Conservation (phyloP, 2,888 invertebrate species). For the Tetanocera ferruginea region DNA sequence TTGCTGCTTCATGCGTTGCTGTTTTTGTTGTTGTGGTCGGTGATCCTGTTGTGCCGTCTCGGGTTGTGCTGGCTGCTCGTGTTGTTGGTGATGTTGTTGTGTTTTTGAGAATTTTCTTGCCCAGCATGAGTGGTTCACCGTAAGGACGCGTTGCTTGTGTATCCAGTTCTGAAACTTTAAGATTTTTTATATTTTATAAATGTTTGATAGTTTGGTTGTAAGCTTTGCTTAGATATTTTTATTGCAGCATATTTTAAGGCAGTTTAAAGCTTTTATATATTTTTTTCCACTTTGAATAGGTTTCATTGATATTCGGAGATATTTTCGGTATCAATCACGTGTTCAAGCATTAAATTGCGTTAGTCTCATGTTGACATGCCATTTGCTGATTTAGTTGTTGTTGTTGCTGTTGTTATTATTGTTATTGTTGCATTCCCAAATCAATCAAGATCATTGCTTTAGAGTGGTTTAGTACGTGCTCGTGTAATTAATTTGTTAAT, state of each 20-base stretch:
- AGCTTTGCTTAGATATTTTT: neutral
- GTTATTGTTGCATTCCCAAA: neutral
- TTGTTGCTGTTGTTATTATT: neutral
- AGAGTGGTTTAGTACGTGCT: no score
- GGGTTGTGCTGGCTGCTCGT: slow-evolving; percentile 11
- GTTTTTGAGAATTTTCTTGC: slow-evolving; percentile 50
- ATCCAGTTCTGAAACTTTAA: slow-evolving; percentile 55
- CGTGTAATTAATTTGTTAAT: no score
- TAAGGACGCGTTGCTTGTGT: slow-evolving; percentile 76
- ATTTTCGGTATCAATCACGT: neutral
- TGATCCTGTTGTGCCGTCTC: slow-evolving; percentile 2
- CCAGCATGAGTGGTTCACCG: slow-evolving; percentile 83
- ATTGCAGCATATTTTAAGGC: neutral
- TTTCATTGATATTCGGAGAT: neutral
- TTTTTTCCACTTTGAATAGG: neutral
- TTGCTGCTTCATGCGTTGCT: neutral
- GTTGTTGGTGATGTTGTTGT: slow-evolving; percentile 47
- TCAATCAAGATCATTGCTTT: slow-evolving; percentile 37
- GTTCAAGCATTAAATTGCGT: neutral
- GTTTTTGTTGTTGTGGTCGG: slow-evolving; percentile 7
- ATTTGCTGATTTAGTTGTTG: neutral
- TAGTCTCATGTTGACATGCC: neutral
- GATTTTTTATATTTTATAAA: neutral
- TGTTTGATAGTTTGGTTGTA: neutral
- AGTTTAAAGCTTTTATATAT: neutral